phyloP scores from a whole-genome alignment of 1,140 invertebrate genomes.

The Pseudomyrmex concolor region DNA sequence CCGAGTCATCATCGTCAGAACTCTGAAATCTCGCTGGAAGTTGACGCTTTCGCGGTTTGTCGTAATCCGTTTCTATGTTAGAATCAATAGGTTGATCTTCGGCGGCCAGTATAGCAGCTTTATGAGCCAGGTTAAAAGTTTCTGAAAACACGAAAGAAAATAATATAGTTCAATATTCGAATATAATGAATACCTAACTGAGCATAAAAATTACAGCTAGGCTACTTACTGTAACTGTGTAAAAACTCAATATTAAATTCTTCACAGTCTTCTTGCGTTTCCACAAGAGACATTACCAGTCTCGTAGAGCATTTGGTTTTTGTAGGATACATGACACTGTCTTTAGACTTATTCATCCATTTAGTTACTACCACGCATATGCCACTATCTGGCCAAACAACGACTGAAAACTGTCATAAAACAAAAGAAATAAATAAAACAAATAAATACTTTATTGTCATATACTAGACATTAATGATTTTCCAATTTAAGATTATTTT shows the following conservation, averaged over 20 bases:
- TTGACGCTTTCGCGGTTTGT: slow-evolving; percentile 3
- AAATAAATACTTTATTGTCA: neutral
- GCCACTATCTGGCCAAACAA: slow-evolving; percentile 28
- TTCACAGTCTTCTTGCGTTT: slow-evolving; percentile 21
- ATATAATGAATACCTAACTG: too few species aligned
- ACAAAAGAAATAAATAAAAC: neutral
- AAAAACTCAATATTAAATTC: slow-evolving; percentile 16
- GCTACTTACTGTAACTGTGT: slow-evolving; percentile 28
- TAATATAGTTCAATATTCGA: neutral
- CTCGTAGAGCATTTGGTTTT: slow-evolving; percentile 3
- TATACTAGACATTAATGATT: too few species aligned
- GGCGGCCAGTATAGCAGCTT: slow-evolving; percentile 10
- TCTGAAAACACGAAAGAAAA: neutral
- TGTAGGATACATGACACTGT: neutral
- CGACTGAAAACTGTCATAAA: neutral
- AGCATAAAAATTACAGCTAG: neutral
- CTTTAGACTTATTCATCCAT: slow-evolving; percentile 33
- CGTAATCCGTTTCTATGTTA: slow-evolving; percentile 26
- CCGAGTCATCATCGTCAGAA: slow-evolving; percentile 1
- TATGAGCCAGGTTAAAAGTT: slow-evolving; percentile 15
- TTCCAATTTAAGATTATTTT: neutral
- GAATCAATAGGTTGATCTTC: slow-evolving; percentile 19
- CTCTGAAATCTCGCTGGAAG: slow-evolving; percentile 20
- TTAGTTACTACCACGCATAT: slow-evolving; percentile 14
- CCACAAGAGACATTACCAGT: slow-evolving; percentile 27